Conservation (phyloP, 2,888 invertebrate species). For the Trachelus troglodyta region DNA sequence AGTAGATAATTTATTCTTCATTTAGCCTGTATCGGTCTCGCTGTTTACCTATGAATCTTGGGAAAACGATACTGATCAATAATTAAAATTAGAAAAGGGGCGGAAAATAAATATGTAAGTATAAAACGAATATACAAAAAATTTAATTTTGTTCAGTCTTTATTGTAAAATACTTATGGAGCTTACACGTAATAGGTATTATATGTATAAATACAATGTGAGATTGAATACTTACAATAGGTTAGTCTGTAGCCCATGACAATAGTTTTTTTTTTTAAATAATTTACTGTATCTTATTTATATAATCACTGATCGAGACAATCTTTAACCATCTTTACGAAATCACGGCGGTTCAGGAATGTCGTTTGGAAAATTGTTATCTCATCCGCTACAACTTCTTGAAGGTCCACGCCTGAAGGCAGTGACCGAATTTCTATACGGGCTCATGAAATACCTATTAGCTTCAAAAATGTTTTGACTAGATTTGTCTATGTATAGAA, state of each 20-base stretch:
- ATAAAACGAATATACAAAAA: background rate
- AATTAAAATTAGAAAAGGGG: background rate
- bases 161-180: background rate
- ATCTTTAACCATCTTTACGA: background rate
- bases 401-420: background rate
- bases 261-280: background rate
- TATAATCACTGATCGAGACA: background rate
- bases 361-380: background rate
- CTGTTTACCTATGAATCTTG: background rate
- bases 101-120: background rate
- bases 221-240: background rate
- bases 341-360: background rate
- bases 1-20: background rate
- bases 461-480: background rate
- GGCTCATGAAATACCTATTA: background rate
- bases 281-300: background rate
- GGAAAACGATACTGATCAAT: background rate
- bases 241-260: background rate
- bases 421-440: background rate
- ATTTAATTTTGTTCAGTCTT: background rate
- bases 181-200: background rate
- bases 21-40: background rate
- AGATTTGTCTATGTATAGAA: background rate
- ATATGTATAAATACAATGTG: background rate
- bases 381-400: background rate